phyloP scores from a whole-genome alignment of 2,113 vertebrate species.

The Saimiri boliviensis region DNA sequence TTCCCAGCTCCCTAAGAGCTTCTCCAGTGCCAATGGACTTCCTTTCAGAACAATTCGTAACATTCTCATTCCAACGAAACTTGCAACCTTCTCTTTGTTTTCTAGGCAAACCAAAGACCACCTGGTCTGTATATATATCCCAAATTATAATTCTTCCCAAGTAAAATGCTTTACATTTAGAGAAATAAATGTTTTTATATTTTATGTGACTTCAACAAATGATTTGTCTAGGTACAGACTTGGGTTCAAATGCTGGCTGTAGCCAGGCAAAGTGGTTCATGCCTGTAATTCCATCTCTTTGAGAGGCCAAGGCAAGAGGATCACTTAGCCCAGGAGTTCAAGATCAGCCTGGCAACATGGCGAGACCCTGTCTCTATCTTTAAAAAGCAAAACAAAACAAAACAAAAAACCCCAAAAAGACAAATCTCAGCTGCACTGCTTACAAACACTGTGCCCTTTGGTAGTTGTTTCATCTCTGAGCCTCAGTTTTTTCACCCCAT shows the following conservation, averaged over 20 bases:
- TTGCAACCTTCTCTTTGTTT: not conserved
- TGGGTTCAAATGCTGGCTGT: not conserved
- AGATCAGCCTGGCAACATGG: too few species aligned
- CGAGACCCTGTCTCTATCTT: too few species aligned
- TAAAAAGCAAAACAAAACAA: too few species aligned
- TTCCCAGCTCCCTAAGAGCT: not conserved
- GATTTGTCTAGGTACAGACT: not conserved
- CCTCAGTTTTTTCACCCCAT: not conserved
- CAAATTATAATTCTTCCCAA: not conserved
- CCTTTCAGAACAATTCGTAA: not conserved
- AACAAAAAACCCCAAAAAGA: too few species aligned
- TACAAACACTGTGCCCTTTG: not conserved
- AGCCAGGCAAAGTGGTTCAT: too few species aligned
- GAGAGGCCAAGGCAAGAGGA: too few species aligned
- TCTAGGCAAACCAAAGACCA: not conserved
- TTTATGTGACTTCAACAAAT: not conserved
- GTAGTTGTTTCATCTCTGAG: not conserved
- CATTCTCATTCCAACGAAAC: not conserved
- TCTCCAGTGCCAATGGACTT: not conserved
- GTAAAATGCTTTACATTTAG: not conserved
- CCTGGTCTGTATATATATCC: not conserved
- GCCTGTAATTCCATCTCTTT: too few species aligned
- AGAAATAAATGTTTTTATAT: not conserved
- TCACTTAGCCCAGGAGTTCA: too few species aligned
- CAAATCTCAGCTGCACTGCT: not conserved